Base-by-base conservation (phyloP, 2,888 invertebrate species). In the Tenthredo scrophulariae region DNA sequence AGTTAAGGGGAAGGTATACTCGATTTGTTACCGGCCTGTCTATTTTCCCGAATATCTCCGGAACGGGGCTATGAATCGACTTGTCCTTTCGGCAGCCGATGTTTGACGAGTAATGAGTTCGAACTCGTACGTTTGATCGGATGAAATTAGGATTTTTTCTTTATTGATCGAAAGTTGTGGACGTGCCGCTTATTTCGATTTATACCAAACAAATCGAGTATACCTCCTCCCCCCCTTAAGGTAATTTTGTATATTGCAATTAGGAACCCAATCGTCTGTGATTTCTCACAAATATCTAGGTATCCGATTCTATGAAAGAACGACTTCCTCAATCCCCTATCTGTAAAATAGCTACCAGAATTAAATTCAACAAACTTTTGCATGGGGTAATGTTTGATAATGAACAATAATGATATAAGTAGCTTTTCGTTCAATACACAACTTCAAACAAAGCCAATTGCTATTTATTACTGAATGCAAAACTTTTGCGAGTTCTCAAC, bases 381-480 rank as follows among this genome's bases (percentile, higher is more conserved):
- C 40, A 15, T 10, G 22, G n/a, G 10, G 40, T 72, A 72, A 22
- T 26, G 26, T 72, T 72, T 40, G 2, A 40, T 40, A 26, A n/a
- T 43, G 10, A 40, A 43, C 22, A 18, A 40, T 7, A 18, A 40
- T 7, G 18, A 10, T 43, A n/a, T 74, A 13, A 22, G n/a, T 9
- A 40, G 72, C 43, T 22, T 74, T 1, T 22, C 4, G 43, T 22
- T 22, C 40, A 0, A 67, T 5, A 6, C 15, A 33, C 13, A 67
- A 67, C 15, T 67, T 67, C 33, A 18, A 67, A 67, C 67, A 67
- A 74, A 74, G 43, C 43, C 10, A 74, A 22, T 43, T 74, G 74
- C 22, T 22, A 9, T 22, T 26, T 40, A 67, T 67, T 33, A 18
- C 29, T 33, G 26, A 33, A 67, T 67, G 22, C 3, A 18, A 67